These are phyloP conservation scores for Furcula furcula DNA, from an alignment of 2,888 invertebrate species.

Conservation along the genomic window DNA sequence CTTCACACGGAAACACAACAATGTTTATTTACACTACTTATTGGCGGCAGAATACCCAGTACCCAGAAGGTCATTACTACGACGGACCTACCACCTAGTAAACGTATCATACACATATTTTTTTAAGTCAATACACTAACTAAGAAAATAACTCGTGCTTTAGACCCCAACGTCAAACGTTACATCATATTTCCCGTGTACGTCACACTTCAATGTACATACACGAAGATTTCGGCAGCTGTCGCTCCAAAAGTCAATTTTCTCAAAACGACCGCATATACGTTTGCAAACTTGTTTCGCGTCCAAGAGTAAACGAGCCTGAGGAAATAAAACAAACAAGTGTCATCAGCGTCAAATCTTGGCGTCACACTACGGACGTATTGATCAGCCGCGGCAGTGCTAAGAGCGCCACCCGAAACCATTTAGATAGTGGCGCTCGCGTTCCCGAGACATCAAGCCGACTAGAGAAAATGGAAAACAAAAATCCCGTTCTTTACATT, in stretches of 20 bases:
- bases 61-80: too few species aligned
- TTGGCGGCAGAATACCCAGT: too few species aligned
- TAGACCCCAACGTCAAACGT: background rate
- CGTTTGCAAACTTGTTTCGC: slow-evolving; percentile 55
- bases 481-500: slow-evolving; percentile 7
- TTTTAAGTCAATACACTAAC: too few species aligned
- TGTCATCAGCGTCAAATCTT: slow-evolving; percentile 68
- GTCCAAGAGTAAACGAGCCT: slow-evolving; percentile 55
- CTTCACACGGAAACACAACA: too few species aligned
- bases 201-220: slow-evolving; percentile 12
- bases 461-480: slow-evolving; percentile 3
- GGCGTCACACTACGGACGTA: slow-evolving; percentile 38
- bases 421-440: slow-evolving; percentile 20
- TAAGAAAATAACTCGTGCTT: too few species aligned
- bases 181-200: slow-evolving; percentile 12
- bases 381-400: slow-evolving; percentile 35
- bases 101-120: too few species aligned
- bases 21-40: too few species aligned
- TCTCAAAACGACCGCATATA: slow-evolving; percentile 56
- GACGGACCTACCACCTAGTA: too few species aligned
- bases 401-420: slow-evolving; percentile 15
- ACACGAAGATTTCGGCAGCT: slow-evolving; percentile 44
- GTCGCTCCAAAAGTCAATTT: slow-evolving; percentile 73
- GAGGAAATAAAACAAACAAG: slow-evolving; percentile 74
- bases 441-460: slow-evolving; percentile 8